Percentiles rank a stretch among this genome's conserved stretches.
These are phyloP conservation scores for Rhizoglyphus robini DNA, from an alignment of 1,140 invertebrate species.

Conservation along the genomic window DNA sequence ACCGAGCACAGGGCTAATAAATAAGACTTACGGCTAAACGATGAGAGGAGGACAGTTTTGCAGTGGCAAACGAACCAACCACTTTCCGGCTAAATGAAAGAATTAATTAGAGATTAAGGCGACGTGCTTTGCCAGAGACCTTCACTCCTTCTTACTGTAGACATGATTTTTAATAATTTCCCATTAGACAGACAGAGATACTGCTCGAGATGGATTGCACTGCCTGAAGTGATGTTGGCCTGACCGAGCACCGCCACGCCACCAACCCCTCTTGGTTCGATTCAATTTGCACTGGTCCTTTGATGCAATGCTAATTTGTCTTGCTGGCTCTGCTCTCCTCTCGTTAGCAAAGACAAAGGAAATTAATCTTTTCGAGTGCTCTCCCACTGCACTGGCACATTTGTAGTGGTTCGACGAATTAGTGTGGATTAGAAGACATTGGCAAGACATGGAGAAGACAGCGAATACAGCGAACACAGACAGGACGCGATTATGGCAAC, in stretches of 20 bases:
- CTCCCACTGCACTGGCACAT: background rate
- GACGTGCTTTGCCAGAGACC: background rate
- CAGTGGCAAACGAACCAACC: background rate
- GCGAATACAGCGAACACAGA: too few relatives aligned
- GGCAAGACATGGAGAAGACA: background rate
- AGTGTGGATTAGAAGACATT: slow-evolving; percentile 9
- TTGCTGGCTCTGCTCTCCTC: background rate
- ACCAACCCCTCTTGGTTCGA: background rate
- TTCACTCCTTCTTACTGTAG: background rate
- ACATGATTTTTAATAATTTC: slow-evolving; percentile 11
- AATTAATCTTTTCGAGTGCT: slow-evolving; percentile 4
- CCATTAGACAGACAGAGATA: background rate
- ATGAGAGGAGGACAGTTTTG: background rate
- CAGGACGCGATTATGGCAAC: too few relatives aligned
- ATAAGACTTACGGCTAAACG: background rate
- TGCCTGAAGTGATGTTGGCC: too few relatives aligned
- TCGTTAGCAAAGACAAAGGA: background rate
- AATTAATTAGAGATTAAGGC: slow-evolving; percentile 13
- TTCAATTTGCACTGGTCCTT: background rate
- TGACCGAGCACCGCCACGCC: too few relatives aligned
- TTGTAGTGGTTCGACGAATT: background rate
- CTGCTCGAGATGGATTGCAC: too few relatives aligned
- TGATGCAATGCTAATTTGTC: slow-evolving; percentile 8
- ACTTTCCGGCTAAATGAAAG: background rate
- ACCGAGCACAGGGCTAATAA: background rate